Evolutionary conservation across 2,888 invertebrate genomes (phyloP), one percentile per base, ranked within the genome.

Genomic region (Phytoseiulus persimilis): DNA sequence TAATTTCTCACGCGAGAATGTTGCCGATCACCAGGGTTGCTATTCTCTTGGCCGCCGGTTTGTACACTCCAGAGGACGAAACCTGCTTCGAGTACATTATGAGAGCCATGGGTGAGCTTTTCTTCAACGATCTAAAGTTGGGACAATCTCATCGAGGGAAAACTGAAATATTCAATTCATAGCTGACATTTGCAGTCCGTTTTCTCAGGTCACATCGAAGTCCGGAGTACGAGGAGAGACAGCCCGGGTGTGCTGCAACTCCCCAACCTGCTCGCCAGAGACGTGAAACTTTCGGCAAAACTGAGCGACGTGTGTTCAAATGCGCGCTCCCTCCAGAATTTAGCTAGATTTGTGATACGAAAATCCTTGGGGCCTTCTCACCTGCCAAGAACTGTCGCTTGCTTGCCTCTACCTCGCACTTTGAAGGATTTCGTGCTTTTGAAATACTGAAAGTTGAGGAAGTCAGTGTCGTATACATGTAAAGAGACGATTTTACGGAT

Each of bases 51-150:
- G 92, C 91, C 0, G 91, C 91, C 84, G 92, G 92, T 14, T 91
- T 92, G 28, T 92, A 92, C 89, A 92, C 92, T 0, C 91, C 91
- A 23, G 91, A 91, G 5, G 92, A 92, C 89, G 92, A 92, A 90
- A 92, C 91, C 5, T 92, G 92, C 90, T 90, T 93, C 32, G 92
- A 92, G 31, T 91, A 92, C 33, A 90, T 93, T 31, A 90, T 92
- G 28, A 91, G 91, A 90, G 92, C 92, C 0, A 91, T 91, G 1
- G 92, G 92, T 31, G 92, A 92, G 90, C n/a, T n/a, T n/a, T n/a
- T n/a, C n/a, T n/a, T n/a, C n/a, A n/a, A 23, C 23, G 31, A 83
- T 5, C 6, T 5, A 83, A 83, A 83, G 23, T n/a, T 9, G 11
- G 5, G 9, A 5, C n/a, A 5, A 5, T 14, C 84, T 84, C 31